Evolutionary conservation across 2,113 vertebrate species (phyloP), one percentile per base, ranked within the genome.

Genomic region (Rhinolophus sinicus): DNA sequence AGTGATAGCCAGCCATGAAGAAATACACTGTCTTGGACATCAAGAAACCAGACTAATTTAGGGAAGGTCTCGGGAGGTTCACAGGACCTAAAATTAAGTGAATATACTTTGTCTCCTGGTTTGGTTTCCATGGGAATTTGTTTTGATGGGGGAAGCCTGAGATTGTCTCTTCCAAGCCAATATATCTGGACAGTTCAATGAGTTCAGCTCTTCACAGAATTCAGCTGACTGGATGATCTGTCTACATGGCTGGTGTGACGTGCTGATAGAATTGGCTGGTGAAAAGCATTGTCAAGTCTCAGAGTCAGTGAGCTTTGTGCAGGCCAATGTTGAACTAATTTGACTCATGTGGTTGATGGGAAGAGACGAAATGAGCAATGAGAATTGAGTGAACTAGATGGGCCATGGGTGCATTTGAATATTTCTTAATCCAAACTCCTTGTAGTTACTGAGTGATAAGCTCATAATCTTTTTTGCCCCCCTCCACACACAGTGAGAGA

Each of bases 91-190:
- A 96, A 97, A 96, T 92, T 84, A 95, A 93, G 22, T 13, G 86
- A 86, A 54, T 73, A 81, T 69, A 35, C 56, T 96, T 38, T 69
- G 78, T 93, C 72, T 97, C n/a, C 30, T 65, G 64, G 92, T 94
- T 94, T 95, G 52, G 96, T 97, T 97, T 97, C 97, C 96, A 97
- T 96, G 94, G 96, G 38, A 94, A 98, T 86, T 88, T 88, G 30
- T 97, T 38, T 97, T 97, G 96, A 65, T 70, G 77, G 78, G 92
- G 92, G 95, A 96, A 97, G 86, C 73, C 89, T 86, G 73, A 64
- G 58, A 92, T 80, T 73, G 38, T 88, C 56, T 73, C 44, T 89
- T 94, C n/a, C 50, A 78, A 89, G 96, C 95, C 89, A 92, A 47
- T 77, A 75, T 96, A 92, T 96, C 78, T 97, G 86, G 86, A 70